Evolutionary conservation across 2,888 invertebrate species (phyloP).

Genomic region (Saturnia japonica): DNA sequence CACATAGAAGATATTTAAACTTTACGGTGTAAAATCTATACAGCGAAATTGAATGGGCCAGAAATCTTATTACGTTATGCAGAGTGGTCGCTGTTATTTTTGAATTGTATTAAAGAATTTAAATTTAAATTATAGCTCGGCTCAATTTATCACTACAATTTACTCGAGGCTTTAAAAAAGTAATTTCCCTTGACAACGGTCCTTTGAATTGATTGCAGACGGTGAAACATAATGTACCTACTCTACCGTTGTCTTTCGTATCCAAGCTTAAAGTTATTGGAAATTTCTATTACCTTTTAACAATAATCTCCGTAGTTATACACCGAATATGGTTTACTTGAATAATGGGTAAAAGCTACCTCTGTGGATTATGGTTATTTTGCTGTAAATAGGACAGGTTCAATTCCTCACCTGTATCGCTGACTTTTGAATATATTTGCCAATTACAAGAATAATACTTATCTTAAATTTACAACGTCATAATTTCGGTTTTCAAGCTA

Average conservation of each 20-base stretch:
- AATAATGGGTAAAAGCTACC: neutral
- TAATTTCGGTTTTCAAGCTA: too few species aligned
- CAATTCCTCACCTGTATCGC: too few species aligned
- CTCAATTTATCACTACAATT: constrained; percentile 2
- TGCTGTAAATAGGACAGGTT: too few species aligned
- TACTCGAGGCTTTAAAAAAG: constrained; percentile 2
- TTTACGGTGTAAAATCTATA: too few species aligned
- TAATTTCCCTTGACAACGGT: neutral
- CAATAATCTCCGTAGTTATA: neutral
- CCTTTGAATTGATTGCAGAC: neutral
- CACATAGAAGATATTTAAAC: too few species aligned
- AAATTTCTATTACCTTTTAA: neutral
- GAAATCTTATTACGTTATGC: too few species aligned
- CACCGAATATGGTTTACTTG: neutral
- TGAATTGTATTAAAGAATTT: constrained; percentile 2
- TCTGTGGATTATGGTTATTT: too few species aligned
- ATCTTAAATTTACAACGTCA: too few species aligned
- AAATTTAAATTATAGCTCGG: neutral
- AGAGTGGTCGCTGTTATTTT: too few species aligned
- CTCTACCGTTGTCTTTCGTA: neutral
- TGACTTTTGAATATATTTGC: too few species aligned
- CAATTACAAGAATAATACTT: too few species aligned
- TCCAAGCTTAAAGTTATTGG: neutral
- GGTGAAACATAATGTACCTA: neutral
- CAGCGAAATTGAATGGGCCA: too few species aligned